A percentile compares a stretch with the other conserved stretches of the same genome.
phyloP scores from a whole-genome alignment of 2,888 invertebrate species.

The Mythimna vitellina region DNA sequence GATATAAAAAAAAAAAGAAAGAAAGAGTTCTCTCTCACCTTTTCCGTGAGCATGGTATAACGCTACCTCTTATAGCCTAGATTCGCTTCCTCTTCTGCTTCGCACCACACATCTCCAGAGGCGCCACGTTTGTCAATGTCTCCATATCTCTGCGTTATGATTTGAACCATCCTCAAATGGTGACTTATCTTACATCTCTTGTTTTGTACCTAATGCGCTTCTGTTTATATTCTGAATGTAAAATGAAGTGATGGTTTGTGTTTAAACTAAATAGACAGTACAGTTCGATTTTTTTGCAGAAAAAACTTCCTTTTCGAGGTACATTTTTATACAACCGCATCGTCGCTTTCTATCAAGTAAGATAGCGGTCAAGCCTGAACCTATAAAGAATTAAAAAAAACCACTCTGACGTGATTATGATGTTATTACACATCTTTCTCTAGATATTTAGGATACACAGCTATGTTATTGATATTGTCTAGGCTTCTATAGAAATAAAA shows the following conservation, averaged over 20 bases:
- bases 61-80: background rate
- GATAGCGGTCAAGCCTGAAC: too few species aligned
- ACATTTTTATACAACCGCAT: too few species aligned
- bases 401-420: too few species aligned
- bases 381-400: too few species aligned
- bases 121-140: conserved; percentile 81
- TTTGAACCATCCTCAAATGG: conserved; percentile 81
- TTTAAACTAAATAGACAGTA: background rate
- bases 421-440: too few species aligned
- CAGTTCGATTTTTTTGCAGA: background rate
- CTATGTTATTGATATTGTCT: too few species aligned
- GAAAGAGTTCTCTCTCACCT: too few species aligned
- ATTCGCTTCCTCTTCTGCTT: conserved; percentile 37
- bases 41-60: background rate
- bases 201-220: conserved; percentile 51
- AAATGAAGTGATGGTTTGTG: conserved; percentile 3
- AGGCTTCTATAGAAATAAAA: too few species aligned
- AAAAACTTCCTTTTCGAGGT: too few species aligned
- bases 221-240: conserved; percentile 46
- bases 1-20: too few species aligned
- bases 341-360: too few species aligned
- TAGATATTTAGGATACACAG: too few species aligned
- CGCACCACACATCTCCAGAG: conserved; percentile 68
- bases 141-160: conserved; percentile 79
- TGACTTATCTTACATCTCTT: conserved; percentile 76